Evolutionary conservation across 2,888 invertebrate species (phyloP).

Genomic region (Tetrapedia diversipes): DNA sequence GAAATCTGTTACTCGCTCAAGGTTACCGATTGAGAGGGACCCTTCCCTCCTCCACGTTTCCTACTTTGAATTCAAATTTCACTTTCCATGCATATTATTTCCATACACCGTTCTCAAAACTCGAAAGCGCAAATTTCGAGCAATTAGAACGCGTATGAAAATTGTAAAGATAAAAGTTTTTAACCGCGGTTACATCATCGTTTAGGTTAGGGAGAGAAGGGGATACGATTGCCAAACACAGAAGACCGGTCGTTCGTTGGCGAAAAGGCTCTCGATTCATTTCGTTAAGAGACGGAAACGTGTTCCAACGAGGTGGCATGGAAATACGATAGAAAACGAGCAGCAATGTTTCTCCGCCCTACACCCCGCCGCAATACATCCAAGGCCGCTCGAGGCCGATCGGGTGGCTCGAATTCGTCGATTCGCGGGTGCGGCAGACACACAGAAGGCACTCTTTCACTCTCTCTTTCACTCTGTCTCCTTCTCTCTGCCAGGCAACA

Average conservation of each 20-base stretch:
- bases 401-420: constrained; percentile 68
- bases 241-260: not conserved
- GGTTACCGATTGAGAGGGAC: not conserved
- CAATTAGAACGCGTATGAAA: not conserved
- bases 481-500: not conserved
- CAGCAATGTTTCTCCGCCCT: constrained; percentile 41
- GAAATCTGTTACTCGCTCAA: not conserved
- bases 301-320: constrained; percentile 6
- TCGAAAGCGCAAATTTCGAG: too few species aligned
- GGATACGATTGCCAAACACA: not conserved
- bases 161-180: not conserved
- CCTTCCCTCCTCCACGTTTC: too few species aligned
- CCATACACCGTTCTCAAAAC: too few species aligned
- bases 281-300: constrained; percentile 22
- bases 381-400: constrained; percentile 78
- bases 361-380: constrained; percentile 52
- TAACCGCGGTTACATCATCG: not conserved
- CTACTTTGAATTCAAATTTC: too few species aligned
- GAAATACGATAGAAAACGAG: constrained; percentile 45
- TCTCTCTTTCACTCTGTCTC: constrained; percentile 17
- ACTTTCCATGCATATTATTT: too few species aligned
- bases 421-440: constrained; percentile 58
- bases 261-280: not conserved
- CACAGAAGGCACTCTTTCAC: constrained; percentile 43
- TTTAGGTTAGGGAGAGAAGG: too few species aligned